A percentile compares a stretch with the other conserved stretches of the same genome.
Conservation (phyloP, 23 tunicate genomes). For the Oikopleura dioica region DNA sequence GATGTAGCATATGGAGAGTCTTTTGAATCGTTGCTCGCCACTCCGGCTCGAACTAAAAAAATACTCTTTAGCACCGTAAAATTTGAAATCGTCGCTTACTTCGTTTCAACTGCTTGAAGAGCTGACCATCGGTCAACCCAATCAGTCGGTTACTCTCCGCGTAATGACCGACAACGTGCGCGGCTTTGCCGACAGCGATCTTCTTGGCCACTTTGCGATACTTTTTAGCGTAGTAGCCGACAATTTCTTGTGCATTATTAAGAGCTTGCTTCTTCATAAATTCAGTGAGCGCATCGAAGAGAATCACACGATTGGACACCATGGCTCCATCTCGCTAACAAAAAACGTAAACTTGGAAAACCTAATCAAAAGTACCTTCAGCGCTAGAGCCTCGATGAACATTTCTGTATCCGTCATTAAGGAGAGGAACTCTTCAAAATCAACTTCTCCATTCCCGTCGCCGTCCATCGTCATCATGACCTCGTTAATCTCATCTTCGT, state of each 20-base stretch:
- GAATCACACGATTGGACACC: slow-evolving; percentile 11
- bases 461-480: slow-evolving; percentile 20
- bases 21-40: no score
- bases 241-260: slow-evolving; percentile 46
- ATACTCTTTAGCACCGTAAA: no score
- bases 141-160: slow-evolving; percentile 43
- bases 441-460: slow-evolving; percentile 42
- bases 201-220: slow-evolving; percentile 34
- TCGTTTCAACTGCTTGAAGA: slow-evolving; percentile 25
- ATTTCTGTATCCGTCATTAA: slow-evolving; percentile 46
- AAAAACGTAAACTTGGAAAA: no score
- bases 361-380: no score
- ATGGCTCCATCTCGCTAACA: no score
- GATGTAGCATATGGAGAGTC: no score
- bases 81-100: no score
- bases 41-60: no score
- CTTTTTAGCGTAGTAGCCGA: slow-evolving; percentile 41
- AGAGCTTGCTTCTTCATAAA: slow-evolving; percentile 53
- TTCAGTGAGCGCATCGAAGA: slow-evolving; percentile 43
- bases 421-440: slow-evolving; percentile 36
- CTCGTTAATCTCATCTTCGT: slow-evolving; percentile 27
- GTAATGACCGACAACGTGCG: slow-evolving; percentile 49
- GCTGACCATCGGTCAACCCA: slow-evolving; percentile 30
- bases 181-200: slow-evolving; percentile 22
- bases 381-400: slow-evolving; percentile 43